These are phyloP conservation scores for Trichogramma dendrolimi DNA, from an alignment of 2,888 invertebrate species.

Conservation along the genomic window DNA sequence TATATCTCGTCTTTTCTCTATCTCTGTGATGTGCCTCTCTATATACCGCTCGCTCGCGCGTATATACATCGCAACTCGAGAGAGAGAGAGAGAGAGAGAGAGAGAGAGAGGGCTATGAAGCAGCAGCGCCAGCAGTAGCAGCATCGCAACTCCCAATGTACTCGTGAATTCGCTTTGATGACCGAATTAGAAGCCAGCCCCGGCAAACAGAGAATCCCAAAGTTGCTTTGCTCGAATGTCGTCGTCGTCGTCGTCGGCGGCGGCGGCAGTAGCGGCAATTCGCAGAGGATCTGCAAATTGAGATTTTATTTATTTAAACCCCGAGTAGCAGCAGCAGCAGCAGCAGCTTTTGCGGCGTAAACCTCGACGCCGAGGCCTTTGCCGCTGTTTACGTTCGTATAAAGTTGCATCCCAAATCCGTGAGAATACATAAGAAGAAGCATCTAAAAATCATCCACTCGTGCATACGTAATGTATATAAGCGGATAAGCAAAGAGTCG, in stretches of 20 bases:
- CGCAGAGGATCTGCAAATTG: conserved; percentile 13
- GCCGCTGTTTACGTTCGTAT: no score
- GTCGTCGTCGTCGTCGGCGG: no score
- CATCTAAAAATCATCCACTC: no score
- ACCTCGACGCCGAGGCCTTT: no score
- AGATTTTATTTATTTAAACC: conserved; percentile 14
- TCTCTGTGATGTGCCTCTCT: neutral
- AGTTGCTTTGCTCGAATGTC: neutral
- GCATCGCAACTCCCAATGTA: conserved; percentile 47
- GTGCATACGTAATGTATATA: no score
- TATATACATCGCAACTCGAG: no score
- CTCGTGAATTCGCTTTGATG: conserved; percentile 47
- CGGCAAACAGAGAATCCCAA: conserved; percentile 21
- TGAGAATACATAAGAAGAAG: no score
- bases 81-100: conserved; percentile 37
- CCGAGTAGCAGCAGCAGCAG: no score
- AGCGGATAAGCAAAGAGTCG: no score
- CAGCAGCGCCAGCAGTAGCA: conserved; percentile 39
- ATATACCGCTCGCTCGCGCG: conserved; percentile 38
- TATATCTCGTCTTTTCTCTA: no score
- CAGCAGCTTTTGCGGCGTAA: no score
- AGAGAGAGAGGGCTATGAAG: conserved; percentile 36
- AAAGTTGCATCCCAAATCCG: no score
- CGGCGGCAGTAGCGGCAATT: neutral
- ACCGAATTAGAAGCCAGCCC: conserved; percentile 45